These are phyloP conservation scores for Epirrita christyi DNA, from an alignment of 2,888 invertebrate species.

Conservation along the genomic window DNA sequence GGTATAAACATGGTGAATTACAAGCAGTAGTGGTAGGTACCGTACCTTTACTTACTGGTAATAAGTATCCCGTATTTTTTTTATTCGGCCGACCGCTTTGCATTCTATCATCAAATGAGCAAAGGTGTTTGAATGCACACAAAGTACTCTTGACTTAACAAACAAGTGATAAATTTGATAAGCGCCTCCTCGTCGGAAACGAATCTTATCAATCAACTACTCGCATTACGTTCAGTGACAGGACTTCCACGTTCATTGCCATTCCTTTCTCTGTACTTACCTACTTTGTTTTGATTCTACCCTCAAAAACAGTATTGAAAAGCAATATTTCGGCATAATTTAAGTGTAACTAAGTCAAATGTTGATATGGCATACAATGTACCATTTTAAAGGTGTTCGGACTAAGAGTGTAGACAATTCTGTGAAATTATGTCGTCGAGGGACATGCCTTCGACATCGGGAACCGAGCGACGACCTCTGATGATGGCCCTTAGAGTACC, in stretches of 20 bases:
- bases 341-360: constrained; percentile 47
- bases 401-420: constrained; percentile 53
- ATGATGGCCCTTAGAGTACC: constrained; percentile 72
- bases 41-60: too few species aligned
- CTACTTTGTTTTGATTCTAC: constrained; percentile 23
- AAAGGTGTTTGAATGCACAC: constrained; percentile 21
- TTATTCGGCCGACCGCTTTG: too few species aligned
- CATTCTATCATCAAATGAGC: not conserved
- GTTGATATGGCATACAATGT: constrained; percentile 66
- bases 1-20: too few species aligned
- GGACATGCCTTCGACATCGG: constrained; percentile 54
- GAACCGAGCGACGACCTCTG: constrained; percentile 70
- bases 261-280: constrained; percentile 2
- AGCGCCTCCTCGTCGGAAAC: constrained; percentile 56
- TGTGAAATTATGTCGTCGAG: constrained; percentile 56
- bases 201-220: constrained; percentile 67
- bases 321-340: constrained; percentile 10
- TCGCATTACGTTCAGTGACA: constrained; percentile 45
- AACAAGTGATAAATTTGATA: constrained; percentile 78
- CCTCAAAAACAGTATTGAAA: constrained; percentile 21
- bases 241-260: constrained; percentile 28
- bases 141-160: constrained; percentile 54
- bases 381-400: constrained; percentile 52
- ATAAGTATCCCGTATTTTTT: too few species aligned
- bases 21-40: too few species aligned